Percentiles rank a stretch among this genome's conserved stretches.
Conservation (phyloP, 2,888 invertebrate species). For the Lasioglossum morio region DNA sequence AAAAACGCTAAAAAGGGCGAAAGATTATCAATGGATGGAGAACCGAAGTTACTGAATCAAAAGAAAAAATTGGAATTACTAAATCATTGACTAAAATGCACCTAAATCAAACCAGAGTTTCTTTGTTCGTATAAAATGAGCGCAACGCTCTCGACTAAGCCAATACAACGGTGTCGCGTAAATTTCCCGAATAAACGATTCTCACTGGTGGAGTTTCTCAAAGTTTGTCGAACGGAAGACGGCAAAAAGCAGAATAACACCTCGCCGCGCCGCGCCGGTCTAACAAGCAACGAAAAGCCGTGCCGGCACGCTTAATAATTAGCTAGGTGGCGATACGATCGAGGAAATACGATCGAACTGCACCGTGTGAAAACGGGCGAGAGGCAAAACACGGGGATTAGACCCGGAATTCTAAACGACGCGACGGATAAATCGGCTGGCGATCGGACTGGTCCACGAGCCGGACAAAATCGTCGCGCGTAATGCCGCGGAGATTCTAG, state of each 20-base stretch:
- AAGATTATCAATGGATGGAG: not conserved
- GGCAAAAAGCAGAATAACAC: not conserved
- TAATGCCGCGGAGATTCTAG: slow-evolving; percentile 74
- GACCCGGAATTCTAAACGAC: slow-evolving; percentile 47
- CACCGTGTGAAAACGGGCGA: slow-evolving; percentile 23
- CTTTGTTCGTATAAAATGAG: not conserved
- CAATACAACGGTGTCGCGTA: not conserved
- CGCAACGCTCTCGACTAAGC: not conserved
- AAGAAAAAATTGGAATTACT: too few relatives aligned
- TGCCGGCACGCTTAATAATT: slow-evolving; percentile 38
- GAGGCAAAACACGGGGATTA: slow-evolving; percentile 47
- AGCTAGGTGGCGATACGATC: slow-evolving; percentile 19
- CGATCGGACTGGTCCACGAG: slow-evolving; percentile 34
- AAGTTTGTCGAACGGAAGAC: not conserved
- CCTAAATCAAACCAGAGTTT: not conserved
- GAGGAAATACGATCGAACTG: slow-evolving; percentile 20
- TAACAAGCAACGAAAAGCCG: not conserved
- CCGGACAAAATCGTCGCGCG: slow-evolving; percentile 67
- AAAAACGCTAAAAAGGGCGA: not conserved
- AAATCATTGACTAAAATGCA: not conserved
- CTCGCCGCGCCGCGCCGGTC: not conserved
- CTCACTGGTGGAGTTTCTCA: not conserved
- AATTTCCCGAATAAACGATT: not conserved
- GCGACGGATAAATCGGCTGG: slow-evolving; percentile 52
- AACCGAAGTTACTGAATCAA: too few relatives aligned